phyloP scores from a whole-genome alignment of 2,888 invertebrate species.

The Athalia rosae region DNA sequence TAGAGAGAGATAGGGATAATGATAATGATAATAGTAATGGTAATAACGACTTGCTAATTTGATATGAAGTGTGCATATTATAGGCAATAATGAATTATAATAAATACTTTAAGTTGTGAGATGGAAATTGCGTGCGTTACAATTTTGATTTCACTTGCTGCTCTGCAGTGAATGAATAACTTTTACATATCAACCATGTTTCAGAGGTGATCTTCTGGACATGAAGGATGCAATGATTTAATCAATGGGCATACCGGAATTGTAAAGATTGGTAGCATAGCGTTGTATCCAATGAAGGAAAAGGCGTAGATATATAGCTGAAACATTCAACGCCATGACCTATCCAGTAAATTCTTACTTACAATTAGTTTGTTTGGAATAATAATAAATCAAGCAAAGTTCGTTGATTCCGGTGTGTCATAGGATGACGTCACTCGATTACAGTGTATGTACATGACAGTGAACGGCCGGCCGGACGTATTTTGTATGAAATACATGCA shows the following conservation, averaged over 20 bases:
- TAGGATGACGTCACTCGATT: conserved; percentile 44
- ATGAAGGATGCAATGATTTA: neutral
- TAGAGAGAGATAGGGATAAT: neutral
- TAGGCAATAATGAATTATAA: neutral
- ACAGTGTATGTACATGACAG: conserved; percentile 24
- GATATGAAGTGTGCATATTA: neutral
- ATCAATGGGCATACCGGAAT: neutral
- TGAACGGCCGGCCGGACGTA: neutral
- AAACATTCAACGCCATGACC: conserved; percentile 25
- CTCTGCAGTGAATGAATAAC: neutral
- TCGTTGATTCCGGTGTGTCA: conserved; percentile 48
- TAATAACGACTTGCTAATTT: conserved; percentile 7
- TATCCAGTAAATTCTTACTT: conserved; percentile 9
- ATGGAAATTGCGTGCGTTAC: neutral
- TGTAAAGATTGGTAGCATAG: neutral
- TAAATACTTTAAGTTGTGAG: neutral
- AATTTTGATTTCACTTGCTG: no score
- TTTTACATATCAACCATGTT: neutral
- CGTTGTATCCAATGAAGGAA: neutral
- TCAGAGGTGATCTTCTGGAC: neutral
- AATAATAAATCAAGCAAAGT: conserved; percentile 44
- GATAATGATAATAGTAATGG: neutral
- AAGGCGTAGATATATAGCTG: neutral
- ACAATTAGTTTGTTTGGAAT: conserved; percentile 34
- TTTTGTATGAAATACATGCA: neutral